Conservation (phyloP, 1,140 invertebrate species). For the Pachyrhynchus sulphureomaculatus region DNA sequence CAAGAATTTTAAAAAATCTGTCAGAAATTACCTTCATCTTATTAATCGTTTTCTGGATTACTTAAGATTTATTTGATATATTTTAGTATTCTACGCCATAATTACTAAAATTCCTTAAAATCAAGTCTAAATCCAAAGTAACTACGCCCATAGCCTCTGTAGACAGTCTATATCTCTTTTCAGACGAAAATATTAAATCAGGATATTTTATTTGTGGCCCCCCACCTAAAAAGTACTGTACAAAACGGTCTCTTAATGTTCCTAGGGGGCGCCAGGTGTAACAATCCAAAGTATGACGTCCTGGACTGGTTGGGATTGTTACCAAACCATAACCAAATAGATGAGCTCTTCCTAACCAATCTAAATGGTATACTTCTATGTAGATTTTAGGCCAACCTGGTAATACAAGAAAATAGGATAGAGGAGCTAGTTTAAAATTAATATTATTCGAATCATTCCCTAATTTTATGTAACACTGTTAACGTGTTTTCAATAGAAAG, state of each 20-base stretch:
- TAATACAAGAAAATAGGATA: slow-evolving; percentile 36
- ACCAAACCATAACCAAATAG: slow-evolving; percentile 83
- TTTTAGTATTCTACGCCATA: slow-evolving; percentile 73
- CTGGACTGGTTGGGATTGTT: slow-evolving; percentile 79
- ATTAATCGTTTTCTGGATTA: no score
- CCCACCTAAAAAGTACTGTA: slow-evolving; percentile 71
- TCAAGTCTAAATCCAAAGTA: slow-evolving; percentile 67
- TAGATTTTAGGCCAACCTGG: slow-evolving; percentile 85
- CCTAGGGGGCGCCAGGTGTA: slow-evolving; percentile 86
- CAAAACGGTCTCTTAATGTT: slow-evolving; percentile 63
- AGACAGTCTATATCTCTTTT: slow-evolving; percentile 73
- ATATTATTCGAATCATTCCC: no score
- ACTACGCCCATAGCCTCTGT: slow-evolving; percentile 77
- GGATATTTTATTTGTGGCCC: slow-evolving; percentile 67
- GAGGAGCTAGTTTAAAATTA: no score
- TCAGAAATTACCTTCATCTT: no score
- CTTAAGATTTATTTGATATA: slow-evolving; percentile 16
- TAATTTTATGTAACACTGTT: no score
- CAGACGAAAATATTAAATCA: slow-evolving; percentile 69
- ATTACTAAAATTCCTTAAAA: slow-evolving; percentile 78
- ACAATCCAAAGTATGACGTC: slow-evolving; percentile 74
- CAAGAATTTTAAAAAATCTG: no score
- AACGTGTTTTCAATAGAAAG: no score
- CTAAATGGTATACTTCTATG: slow-evolving; percentile 80
- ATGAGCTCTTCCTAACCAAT: slow-evolving; percentile 73